Percentiles rank a stretch among this genome's conserved stretches.
phyloP scores from a whole-genome alignment of 1,140 invertebrate genomes.

The Aphelenchoides besseyi region DNA sequence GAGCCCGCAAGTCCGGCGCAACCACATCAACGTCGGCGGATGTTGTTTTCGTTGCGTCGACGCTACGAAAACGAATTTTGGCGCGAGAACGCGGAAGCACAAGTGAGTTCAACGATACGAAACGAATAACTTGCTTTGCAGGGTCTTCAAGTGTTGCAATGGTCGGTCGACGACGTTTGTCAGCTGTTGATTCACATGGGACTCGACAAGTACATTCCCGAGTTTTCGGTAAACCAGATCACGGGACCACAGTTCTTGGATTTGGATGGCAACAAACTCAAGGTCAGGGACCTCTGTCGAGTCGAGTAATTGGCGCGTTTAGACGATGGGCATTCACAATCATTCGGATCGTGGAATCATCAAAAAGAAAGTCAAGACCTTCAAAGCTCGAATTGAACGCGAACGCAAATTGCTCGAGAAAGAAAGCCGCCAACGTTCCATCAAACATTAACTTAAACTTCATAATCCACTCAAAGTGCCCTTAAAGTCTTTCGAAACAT shows the following conservation, averaged over 20 bases:
- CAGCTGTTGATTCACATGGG: conserved; percentile 60
- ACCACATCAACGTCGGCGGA: conserved; percentile 47
- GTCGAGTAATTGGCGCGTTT: conserved; percentile 13
- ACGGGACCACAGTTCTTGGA: conserved; percentile 61
- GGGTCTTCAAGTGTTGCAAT: conserved; percentile 54
- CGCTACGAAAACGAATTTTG: conserved; percentile 57
- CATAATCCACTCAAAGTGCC: not conserved
- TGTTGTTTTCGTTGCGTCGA: conserved; percentile 57
- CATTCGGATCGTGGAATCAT: conserved; percentile 60
- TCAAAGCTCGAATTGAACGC: conserved; percentile 57
- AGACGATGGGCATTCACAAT: conserved; percentile 61
- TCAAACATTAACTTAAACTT: conserved; percentile 19
- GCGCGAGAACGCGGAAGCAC: conserved; percentile 57
- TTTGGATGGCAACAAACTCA: conserved; percentile 57
- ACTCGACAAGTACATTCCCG: conserved; percentile 61
- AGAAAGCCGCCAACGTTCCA: conserved; percentile 45
- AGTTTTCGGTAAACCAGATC: conserved; percentile 61
- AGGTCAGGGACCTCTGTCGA: too few species aligned
- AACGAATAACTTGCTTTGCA: conserved; percentile 15
- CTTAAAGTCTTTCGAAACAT: not conserved
- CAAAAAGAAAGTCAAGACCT: conserved; percentile 60
- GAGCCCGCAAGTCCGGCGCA: conserved; percentile 51
- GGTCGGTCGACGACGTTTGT: conserved; percentile 58
- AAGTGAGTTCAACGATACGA: conserved; percentile 24
- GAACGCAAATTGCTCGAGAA: conserved; percentile 59